phyloP scores from a whole-genome alignment of 1,140 invertebrate genomes.

The Drosophila simulans region DNA sequence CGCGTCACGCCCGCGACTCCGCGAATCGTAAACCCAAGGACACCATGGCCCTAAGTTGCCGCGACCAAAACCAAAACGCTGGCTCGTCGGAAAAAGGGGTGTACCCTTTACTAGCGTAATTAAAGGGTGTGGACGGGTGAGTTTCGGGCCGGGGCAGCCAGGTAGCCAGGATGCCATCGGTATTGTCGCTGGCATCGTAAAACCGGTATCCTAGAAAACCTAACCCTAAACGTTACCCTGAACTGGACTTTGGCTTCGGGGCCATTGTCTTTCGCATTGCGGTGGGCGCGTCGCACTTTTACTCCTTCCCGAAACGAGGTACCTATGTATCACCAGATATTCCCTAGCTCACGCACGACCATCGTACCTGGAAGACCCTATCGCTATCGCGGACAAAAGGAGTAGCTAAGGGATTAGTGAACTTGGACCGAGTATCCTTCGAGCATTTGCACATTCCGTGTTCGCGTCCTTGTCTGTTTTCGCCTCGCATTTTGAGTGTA shows the following conservation, averaged over 20 bases:
- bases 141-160: conserved; percentile 16
- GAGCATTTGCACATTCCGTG: neutral
- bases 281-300: conserved; percentile 80
- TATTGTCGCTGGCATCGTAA: conserved; percentile 3
- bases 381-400: conserved; percentile 27
- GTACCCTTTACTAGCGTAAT: conserved; percentile 82
- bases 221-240: conserved; percentile 60
- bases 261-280: conserved; percentile 59
- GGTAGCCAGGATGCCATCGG: conserved; percentile 2
- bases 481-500: conserved; percentile 10
- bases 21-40: conserved; percentile 58
- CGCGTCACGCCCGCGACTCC: conserved; percentile 74
- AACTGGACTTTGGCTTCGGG: conserved; percentile 39
- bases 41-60: conserved; percentile 43
- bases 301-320: conserved; percentile 53
- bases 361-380: conserved; percentile 45
- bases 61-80: conserved; percentile 67
- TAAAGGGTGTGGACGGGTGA: conserved; percentile 61
- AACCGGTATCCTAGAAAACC: conserved; percentile 14
- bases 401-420: conserved; percentile 48
- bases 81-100: conserved; percentile 67
- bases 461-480: conserved; percentile 19
- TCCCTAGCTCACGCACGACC: conserved; percentile 32
- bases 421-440: conserved; percentile 8
- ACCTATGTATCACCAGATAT: neutral